A percentile compares a stretch with the other conserved stretches of the same genome.
Conservation (phyloP, 2,797 vertebrate species). For the Gymnoscopelus braueri region DNA sequence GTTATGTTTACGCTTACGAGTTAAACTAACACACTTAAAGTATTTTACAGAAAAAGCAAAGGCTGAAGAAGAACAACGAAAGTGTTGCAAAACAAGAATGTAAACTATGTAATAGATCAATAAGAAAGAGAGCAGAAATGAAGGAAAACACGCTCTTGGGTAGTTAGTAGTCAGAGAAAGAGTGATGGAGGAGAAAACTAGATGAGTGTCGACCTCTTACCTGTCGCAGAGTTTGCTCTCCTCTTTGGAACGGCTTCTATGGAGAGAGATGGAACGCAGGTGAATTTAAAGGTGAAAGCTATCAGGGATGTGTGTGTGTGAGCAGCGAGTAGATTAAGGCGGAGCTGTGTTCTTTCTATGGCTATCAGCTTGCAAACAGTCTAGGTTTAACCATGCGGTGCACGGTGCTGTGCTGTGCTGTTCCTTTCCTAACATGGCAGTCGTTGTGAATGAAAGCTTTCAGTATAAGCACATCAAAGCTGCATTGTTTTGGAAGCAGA, state of each 20-base stretch:
- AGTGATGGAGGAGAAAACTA: not conserved
- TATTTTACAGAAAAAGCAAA: slow-evolving; percentile 37
- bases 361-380: slow-evolving; percentile 51
- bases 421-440: slow-evolving; percentile 62
- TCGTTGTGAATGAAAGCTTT: slow-evolving; percentile 30
- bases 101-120: not conserved
- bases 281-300: slow-evolving; percentile 44
- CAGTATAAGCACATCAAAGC: slow-evolving; percentile 32
- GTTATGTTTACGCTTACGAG: too few relatives aligned
- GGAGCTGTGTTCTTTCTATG: slow-evolving; percentile 30
- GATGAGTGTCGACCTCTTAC: slow-evolving; percentile 56
- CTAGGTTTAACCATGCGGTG: slow-evolving; percentile 26
- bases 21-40: too few relatives aligned
- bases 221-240: slow-evolving; percentile 72
- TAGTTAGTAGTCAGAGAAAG: not conserved
- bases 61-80: not conserved
- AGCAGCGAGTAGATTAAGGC: not conserved
- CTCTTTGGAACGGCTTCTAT: slow-evolving; percentile 80
- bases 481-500: slow-evolving; percentile 7
- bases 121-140: not conserved
- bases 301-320: slow-evolving; percentile 39
- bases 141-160: not conserved
- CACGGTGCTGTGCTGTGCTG: slow-evolving; percentile 11
- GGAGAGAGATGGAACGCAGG: slow-evolving; percentile 51
- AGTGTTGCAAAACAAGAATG: slow-evolving; percentile 7